phyloP scores from a whole-genome alignment of 2,888 invertebrate species.

The Drosophila emarginata region DNA sequence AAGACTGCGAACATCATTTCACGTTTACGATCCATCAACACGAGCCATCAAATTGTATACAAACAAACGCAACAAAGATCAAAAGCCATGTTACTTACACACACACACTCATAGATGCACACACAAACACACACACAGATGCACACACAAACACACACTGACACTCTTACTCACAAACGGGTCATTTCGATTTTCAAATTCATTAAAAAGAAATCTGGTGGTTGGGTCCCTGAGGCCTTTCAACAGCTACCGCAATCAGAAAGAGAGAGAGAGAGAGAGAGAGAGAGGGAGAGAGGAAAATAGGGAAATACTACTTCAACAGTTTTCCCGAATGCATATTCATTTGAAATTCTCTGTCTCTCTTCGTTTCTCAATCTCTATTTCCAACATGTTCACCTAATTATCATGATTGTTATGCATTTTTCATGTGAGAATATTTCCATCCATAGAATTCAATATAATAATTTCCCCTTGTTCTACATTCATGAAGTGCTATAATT shows the following conservation, averaged over 20 bases:
- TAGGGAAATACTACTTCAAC: slow-evolving; percentile 29
- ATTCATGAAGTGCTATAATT: background rate
- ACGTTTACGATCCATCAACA: slow-evolving; percentile 82
- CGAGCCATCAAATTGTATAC: slow-evolving; percentile 83
- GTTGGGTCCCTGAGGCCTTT: slow-evolving; percentile 46
- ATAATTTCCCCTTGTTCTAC: background rate
- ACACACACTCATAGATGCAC: slow-evolving; percentile 38
- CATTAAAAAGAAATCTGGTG: slow-evolving; percentile 57
- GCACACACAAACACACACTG: slow-evolving; percentile 21
- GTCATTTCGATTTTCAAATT: slow-evolving; percentile 49
- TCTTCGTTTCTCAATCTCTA: background rate
- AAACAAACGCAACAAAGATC: slow-evolving; percentile 82
- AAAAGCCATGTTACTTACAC: slow-evolving; percentile 76
- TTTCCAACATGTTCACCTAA: slow-evolving; percentile 33
- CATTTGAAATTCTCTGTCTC: slow-evolving; percentile 17
- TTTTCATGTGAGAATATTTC: slow-evolving; percentile 15
- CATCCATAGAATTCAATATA: slow-evolving; percentile 8
- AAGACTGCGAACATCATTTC: slow-evolving; percentile 72
- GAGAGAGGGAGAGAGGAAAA: background rate
- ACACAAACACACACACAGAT: slow-evolving; percentile 24
- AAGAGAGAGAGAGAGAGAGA: background rate
- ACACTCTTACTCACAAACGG: slow-evolving; percentile 1
- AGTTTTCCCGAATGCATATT: slow-evolving; percentile 5
- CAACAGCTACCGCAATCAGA: slow-evolving; percentile 32
- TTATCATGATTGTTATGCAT: slow-evolving; percentile 24